These are phyloP conservation scores for Drosophila bocqueti DNA, from an alignment of 1,140 invertebrate species.

Conservation along the genomic window DNA sequence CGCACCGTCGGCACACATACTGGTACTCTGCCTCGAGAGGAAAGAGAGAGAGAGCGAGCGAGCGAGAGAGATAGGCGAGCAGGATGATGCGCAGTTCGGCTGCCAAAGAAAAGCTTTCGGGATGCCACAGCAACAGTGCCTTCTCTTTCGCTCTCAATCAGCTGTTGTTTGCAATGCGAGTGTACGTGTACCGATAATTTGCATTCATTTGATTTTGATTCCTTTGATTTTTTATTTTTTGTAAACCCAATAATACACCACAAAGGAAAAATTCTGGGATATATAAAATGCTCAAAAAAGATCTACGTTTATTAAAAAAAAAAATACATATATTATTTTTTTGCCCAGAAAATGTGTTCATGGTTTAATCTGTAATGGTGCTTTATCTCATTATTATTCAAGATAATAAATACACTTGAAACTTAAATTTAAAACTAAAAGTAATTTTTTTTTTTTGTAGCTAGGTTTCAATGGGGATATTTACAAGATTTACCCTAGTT, in stretches of 20 bases:
- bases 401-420: neutral
- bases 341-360: neutral
- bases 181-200: slow-evolving; percentile 4
- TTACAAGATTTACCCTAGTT: neutral
- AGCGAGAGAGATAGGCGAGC: slow-evolving; percentile 1
- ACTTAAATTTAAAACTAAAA: neutral
- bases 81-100: slow-evolving; percentile 35
- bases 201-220: slow-evolving; percentile 2
- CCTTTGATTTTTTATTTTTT: neutral
- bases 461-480: neutral
- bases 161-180: slow-evolving; percentile 29
- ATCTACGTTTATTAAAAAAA: neutral
- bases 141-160: slow-evolving; percentile 30
- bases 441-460: neutral
- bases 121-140: slow-evolving; percentile 13
- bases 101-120: slow-evolving; percentile 34
- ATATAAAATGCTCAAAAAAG: neutral
- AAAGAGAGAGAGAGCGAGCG: slow-evolving; percentile 4
- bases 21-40: neutral
- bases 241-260: neutral
- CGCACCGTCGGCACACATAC: slow-evolving; percentile 38
- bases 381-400: neutral
- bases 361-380: no score
- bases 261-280: neutral
- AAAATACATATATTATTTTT: no score